Base-by-base conservation (phyloP, 2,888 invertebrate species). In the Cristatella mucedo region DNA sequence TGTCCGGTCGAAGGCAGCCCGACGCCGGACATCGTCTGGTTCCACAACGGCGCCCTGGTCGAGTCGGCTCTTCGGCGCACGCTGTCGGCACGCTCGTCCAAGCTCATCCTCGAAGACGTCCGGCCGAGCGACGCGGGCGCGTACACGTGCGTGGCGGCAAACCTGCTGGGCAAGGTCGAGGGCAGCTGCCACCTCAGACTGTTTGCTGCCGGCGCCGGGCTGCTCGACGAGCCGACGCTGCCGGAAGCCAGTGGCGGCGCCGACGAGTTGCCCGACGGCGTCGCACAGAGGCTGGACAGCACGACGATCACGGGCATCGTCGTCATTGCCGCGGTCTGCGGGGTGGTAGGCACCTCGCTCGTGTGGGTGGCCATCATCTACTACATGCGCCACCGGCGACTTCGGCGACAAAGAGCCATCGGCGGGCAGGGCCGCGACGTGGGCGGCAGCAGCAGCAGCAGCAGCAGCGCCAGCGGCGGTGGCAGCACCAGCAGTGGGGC, bases 281-380 rank as follows among this genome's bases (percentile, higher is more conserved):
- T 43, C 7, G 46, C 44, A 11, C 51, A 51, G 2, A 68, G 72
- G 42, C 77, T 78, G 55, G 77, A 80, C 55, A 58, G 59, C 21
- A 62, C 65, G 2, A 80, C 82, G 51, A 80, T 82, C 68, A 75
- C 82, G 43, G 83, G 85, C 40, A 78, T 87, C 47, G 80, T 86
- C 50, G 77, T 87, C 55, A 83, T 89, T 51, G 82, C 83, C 3
- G 80, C 84, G 1, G 82, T 85, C 29, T 82, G 83, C 63, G 83
- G 86, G 67, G 80, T 86, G 39, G 82, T 89, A 13, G 78, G 80
- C n/a, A 87, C 86, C 5, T 84, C 85, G 1, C 73, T 83, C 13
- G 76, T 85, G 39, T 87, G 87, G 86, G 83, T 86, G 36, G 77
- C 84, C 41, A 82, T 86, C 46, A 84, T 85, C 53, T 84, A 83